phyloP scores from a whole-genome alignment of 1,140 invertebrate species.

The Rhysida immarginata region DNA sequence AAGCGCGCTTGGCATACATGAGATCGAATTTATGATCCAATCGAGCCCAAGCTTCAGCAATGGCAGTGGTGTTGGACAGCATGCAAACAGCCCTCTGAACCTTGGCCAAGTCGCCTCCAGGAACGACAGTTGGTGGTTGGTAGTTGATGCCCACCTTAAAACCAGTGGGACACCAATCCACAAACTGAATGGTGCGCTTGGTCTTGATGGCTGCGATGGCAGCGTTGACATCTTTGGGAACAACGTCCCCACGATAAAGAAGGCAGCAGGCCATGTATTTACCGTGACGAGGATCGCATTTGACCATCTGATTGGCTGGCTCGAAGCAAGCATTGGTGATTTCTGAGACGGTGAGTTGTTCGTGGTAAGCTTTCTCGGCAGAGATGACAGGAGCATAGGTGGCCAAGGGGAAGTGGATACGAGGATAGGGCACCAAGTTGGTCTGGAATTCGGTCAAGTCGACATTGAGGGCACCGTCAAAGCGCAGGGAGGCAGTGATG shows the following conservation, averaged over 20 bases:
- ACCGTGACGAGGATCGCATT: slow-evolving; percentile 72
- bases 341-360: slow-evolving; percentile 63
- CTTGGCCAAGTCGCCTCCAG: slow-evolving; percentile 56
- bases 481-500: slow-evolving; percentile 71
- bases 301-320: slow-evolving; percentile 83
- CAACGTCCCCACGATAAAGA: slow-evolving; percentile 58
- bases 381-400: slow-evolving; percentile 74
- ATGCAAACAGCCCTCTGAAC: slow-evolving; percentile 58
- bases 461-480: slow-evolving; percentile 75
- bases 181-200: slow-evolving; percentile 50
- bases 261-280: slow-evolving; percentile 83
- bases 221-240: slow-evolving; percentile 58
- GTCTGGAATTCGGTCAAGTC: slow-evolving; percentile 82
- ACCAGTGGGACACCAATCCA: slow-evolving; percentile 80
- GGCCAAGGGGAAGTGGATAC: slow-evolving; percentile 67
- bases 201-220: slow-evolving; percentile 41
- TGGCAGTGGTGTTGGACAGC: slow-evolving; percentile 62
- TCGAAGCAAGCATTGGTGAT: slow-evolving; percentile 83
- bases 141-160: slow-evolving; percentile 43
- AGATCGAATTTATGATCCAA: slow-evolving; percentile 42
- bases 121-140: slow-evolving; percentile 40
- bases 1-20: slow-evolving; percentile 50
- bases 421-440: slow-evolving; percentile 68
- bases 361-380: slow-evolving; percentile 72
- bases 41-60: slow-evolving; percentile 43